A percentile compares a stretch with the other conserved stretches of the same genome.
Conservation (phyloP, 2,113 vertebrate species). For the Esox niger region DNA sequence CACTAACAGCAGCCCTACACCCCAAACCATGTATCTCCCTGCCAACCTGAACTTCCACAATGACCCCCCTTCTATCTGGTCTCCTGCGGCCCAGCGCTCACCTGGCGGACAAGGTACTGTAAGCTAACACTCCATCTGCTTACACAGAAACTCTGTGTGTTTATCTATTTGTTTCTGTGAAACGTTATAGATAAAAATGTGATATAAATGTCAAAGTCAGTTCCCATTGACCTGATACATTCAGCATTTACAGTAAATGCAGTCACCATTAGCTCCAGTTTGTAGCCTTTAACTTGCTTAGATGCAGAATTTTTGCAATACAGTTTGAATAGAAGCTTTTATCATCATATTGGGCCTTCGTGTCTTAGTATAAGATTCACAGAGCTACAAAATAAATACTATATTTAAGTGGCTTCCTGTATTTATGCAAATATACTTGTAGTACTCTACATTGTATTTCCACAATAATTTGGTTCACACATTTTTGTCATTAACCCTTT, state of each 20-base stretch:
- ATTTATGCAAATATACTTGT: background rate
- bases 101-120: slow-evolving; percentile 62
- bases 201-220: too few relatives aligned
- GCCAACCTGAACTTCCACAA: slow-evolving; percentile 41
- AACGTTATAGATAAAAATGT: too few relatives aligned
- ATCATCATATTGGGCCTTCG: too few relatives aligned
- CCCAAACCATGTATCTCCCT: slow-evolving; percentile 27
- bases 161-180: background rate
- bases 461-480: background rate
- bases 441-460: too few relatives aligned
- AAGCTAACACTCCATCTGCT: background rate
- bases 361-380: too few relatives aligned
- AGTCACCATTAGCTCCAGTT: too few relatives aligned
- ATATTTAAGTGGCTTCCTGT: background rate
- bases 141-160: background rate
- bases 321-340: too few relatives aligned
- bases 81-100: slow-evolving; percentile 63
- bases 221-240: too few relatives aligned
- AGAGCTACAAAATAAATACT: background rate
- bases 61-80: slow-evolving; percentile 66
- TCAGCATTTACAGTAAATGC: too few relatives aligned
- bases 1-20: slow-evolving; percentile 48
- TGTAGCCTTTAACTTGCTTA: too few relatives aligned
- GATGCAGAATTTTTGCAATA: too few relatives aligned
- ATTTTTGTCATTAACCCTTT: too few relatives aligned